Percentiles rank a stretch among this genome's conserved stretches.
phyloP scores from a whole-genome alignment of 1,140 invertebrate species.

The Notospermus geniculatus region DNA sequence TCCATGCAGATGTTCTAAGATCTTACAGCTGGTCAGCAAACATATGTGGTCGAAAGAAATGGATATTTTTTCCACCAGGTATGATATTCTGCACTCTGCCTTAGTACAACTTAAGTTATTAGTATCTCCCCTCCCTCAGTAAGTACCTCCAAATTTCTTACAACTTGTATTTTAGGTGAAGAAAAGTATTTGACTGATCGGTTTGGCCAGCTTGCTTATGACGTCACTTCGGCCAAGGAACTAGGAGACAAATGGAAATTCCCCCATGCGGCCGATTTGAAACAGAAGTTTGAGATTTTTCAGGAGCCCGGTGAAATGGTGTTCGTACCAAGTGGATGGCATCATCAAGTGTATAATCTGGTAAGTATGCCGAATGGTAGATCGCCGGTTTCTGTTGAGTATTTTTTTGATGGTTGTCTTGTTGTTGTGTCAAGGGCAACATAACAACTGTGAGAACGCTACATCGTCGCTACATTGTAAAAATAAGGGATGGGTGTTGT shows the following conservation, averaged over 20 bases:
- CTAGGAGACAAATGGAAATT: conserved; percentile 50
- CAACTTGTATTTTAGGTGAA: too few relatives aligned
- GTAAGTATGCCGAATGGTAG: conserved; percentile 61
- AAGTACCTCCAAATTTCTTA: too few relatives aligned
- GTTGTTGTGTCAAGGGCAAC: too few relatives aligned
- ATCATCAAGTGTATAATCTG: conserved; percentile 93
- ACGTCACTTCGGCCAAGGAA: conserved; percentile 60
- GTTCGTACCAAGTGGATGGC: conserved; percentile 95
- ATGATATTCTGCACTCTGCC: too few relatives aligned
- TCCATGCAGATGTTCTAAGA: conserved; percentile 89
- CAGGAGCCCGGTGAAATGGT: conserved; percentile 87
- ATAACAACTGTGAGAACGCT: too few relatives aligned
- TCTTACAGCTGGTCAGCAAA: conserved; percentile 98
- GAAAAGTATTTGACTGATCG: conserved; percentile 71
- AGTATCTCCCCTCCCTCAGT: too few relatives aligned
- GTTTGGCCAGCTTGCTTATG: conserved; percentile 69
- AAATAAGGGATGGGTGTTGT: too few relatives aligned
- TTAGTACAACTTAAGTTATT: too few relatives aligned
- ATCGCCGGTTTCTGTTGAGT: too few relatives aligned
- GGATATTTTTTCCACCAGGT: conserved; percentile 86
- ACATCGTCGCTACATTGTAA: too few relatives aligned
- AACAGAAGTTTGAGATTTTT: conserved; percentile 67
- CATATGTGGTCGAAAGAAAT: conserved; percentile 85
- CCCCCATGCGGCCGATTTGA: conserved; percentile 33
- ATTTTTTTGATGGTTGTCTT: too few relatives aligned